phyloP scores from a whole-genome alignment of 2,113 vertebrate species.

The Leptobrachium leishanense region DNA sequence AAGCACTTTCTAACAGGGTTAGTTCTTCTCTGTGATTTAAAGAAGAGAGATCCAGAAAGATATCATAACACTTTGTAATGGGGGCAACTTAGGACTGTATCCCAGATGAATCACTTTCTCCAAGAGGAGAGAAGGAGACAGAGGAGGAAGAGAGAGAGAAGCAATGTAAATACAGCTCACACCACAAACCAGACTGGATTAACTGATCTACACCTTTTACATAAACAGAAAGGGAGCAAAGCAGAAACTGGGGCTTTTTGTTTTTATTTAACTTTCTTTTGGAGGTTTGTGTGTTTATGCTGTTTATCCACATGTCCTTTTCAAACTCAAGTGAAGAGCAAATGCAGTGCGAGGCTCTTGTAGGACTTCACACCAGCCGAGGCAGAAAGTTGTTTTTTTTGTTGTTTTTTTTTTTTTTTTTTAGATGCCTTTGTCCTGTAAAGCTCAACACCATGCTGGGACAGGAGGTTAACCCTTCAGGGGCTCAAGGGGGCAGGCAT shows the following conservation, averaged over 20 bases:
- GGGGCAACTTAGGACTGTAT: conserved; percentile 44
- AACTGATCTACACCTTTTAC: conserved; percentile 17
- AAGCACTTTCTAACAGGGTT: too few species aligned
- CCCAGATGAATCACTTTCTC: conserved; percentile 29
- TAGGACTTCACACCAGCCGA: conserved; percentile 25
- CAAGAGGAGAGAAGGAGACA: conserved; percentile 33
- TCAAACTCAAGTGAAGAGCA: conserved; percentile 40
- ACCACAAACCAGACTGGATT: conserved; percentile 39
- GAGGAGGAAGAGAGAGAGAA: conserved; percentile 28
- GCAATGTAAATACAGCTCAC: conserved; percentile 32
- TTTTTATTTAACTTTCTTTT: neutral
- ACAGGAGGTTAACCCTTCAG: conserved; percentile 1
- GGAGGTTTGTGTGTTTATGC: conserved; percentile 21
- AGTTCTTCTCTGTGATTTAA: too few species aligned
- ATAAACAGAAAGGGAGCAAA: conserved; percentile 38
- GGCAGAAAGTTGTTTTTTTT: neutral
- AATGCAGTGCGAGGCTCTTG: conserved; percentile 19
- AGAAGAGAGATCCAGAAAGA: too few species aligned
- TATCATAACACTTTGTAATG: conserved; percentile 6
- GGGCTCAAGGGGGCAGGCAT: neutral
- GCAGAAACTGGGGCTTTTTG: conserved; percentile 1
- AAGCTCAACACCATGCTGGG: conserved; percentile 4
- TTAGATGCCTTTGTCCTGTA: conserved; percentile 36
- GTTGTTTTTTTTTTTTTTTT: neutral
- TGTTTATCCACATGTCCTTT: conserved; percentile 44